Evolutionary conservation across 2,113 vertebrate species (phyloP), one percentile per base, ranked within the genome.

Genomic region (Bambusicola thoracicus): DNA sequence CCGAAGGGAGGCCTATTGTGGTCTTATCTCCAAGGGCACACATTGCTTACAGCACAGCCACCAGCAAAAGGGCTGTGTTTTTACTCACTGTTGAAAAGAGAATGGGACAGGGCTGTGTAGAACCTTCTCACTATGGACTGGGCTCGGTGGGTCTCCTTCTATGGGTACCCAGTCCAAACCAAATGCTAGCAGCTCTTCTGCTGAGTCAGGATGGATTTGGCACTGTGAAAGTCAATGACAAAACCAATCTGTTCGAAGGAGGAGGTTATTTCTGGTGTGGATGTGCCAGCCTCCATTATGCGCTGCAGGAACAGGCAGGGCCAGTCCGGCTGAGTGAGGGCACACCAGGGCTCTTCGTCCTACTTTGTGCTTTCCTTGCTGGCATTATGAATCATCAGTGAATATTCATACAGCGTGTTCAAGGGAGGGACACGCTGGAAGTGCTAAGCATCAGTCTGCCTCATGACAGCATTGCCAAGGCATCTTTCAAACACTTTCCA

Each of bases 51-150:
- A 55, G 77, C 3, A 0, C 51, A 80, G 44, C 16, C 61, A n/a
- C 1, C 1, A 30, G 51, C 5, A 20, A 32, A 65, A 46, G 22
- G 46, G 36, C 46, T 2, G 2, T 53, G 36, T 40, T 53, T 36
- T 38, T 29, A 11, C 14, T 11, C 30, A 21, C 40, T 73, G 43
- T 46, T 58, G n/a, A 49, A 40, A 5, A 8, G 2, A 1, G 38
- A 0, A 0, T 12, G 46, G 8, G 10, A 27, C 7, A 0, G 0
- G 40, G 49, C 40, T 72, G 18, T 0, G 2, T 65, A 56, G 34
- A 24, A 19, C 9, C 0, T 72, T 40, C 41, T 65, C 9, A 1
- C 4, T 13, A 21, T 65, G 82, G 2, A n/a, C 34, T 41, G 59
- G 34, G 25, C 1, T 3, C 30, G 8, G 38, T 10, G 34, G 55